Evolutionary conservation across 1,140 invertebrate genomes (phyloP).

Genomic region (Macrocentrus cingulum): DNA sequence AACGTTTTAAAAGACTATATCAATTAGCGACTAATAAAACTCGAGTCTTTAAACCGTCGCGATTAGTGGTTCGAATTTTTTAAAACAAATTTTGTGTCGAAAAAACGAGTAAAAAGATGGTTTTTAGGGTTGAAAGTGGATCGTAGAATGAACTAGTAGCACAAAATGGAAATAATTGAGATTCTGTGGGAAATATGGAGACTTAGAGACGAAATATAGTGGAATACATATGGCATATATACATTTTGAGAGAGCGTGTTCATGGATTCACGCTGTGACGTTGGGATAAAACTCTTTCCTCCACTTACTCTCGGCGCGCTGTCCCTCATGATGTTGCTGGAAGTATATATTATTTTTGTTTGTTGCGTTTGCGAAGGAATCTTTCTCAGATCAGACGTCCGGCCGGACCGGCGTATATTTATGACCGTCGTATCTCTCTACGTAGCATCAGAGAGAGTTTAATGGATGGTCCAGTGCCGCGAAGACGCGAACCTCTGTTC

Average conservation of each 20-base stretch:
- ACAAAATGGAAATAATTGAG: too few relatives aligned
- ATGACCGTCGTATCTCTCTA: slow-evolving; percentile 50
- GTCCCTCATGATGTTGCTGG: slow-evolving; percentile 16
- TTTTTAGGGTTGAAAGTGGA: too few relatives aligned
- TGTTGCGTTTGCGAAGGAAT: slow-evolving; percentile 47
- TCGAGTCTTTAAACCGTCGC: too few relatives aligned
- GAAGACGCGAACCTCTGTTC: slow-evolving; percentile 53
- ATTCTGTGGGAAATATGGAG: too few relatives aligned
- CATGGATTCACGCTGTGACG: slow-evolving; percentile 6
- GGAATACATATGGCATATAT: not conserved
- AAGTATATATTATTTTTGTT: slow-evolving; percentile 34
- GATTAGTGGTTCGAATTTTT: too few relatives aligned
- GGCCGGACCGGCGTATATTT: slow-evolving; percentile 50
- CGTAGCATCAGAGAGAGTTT: slow-evolving; percentile 39
- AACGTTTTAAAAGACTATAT: too few relatives aligned
- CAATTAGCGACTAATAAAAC: too few relatives aligned
- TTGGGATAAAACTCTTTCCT: slow-evolving; percentile 5
- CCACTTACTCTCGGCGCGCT: not conserved
- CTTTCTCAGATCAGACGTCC: slow-evolving; percentile 50
- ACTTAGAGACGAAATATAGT: too few relatives aligned
- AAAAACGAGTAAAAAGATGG: too few relatives aligned
- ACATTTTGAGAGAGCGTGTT: not conserved
- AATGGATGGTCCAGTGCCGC: slow-evolving; percentile 53
- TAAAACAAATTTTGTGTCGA: too few relatives aligned
- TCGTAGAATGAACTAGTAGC: too few relatives aligned